Conservation (phyloP, 2,797 vertebrate genomes). For the Psittacula echo region DNA sequence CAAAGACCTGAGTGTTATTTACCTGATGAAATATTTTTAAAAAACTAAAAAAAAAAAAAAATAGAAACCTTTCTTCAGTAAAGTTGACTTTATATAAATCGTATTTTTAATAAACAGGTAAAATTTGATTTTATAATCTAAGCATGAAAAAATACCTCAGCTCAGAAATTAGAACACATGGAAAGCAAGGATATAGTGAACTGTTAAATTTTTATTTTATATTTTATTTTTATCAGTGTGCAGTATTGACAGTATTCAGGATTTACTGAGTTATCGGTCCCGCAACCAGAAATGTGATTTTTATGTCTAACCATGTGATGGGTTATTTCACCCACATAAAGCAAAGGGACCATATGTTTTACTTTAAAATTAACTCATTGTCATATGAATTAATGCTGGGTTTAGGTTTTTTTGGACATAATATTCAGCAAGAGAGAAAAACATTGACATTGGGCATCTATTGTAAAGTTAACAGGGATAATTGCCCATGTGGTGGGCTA, state of each 20-base stretch:
- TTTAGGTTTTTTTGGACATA: neutral
- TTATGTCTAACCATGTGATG: neutral
- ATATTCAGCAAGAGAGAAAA: neutral
- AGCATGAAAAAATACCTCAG: neutral
- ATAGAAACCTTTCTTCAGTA: neutral
- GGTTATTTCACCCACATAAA: neutral
- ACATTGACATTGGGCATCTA: neutral
- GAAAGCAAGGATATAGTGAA: neutral
- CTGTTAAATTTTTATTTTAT: neutral
- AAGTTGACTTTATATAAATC: neutral
- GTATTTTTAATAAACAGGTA: neutral
- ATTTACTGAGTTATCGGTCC: neutral
- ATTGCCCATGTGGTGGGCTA: neutral
- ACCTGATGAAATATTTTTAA: neutral
- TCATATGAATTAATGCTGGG: neutral
- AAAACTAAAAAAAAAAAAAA: neutral
- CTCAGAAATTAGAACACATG: neutral
- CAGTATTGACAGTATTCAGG: neutral
- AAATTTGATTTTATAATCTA: neutral
- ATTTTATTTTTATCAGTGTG: neutral
- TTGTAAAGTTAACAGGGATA: neutral
- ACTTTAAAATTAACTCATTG: conserved; percentile 28
- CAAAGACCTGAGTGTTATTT: neutral
- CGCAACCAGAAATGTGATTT: neutral
- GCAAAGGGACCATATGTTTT: neutral